phyloP scores from a whole-genome alignment of 2,113 vertebrate species.

The Hassar affinis region DNA sequence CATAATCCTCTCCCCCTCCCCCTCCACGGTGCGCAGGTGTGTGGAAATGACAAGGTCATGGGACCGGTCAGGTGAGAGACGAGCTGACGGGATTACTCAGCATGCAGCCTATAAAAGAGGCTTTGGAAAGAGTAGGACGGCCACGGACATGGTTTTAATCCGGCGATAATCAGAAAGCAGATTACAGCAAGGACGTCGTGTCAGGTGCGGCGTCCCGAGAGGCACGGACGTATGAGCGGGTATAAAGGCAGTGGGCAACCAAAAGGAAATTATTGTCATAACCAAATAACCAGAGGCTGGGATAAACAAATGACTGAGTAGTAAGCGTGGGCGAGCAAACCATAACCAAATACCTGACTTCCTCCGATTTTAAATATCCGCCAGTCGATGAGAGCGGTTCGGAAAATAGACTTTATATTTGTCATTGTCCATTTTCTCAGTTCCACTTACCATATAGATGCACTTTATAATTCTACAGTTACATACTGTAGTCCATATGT shows the following conservation, averaged over 20 bases:
- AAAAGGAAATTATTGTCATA: neutral
- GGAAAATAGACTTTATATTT: neutral
- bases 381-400: neutral
- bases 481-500: too few relatives aligned
- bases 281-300: neutral
- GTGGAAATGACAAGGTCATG: neutral
- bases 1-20: conserved; percentile 11
- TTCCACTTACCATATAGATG: too few relatives aligned
- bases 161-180: conserved; percentile 22
- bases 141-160: conserved; percentile 11
- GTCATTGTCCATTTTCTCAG: too few relatives aligned
- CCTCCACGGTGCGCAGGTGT: conserved; percentile 10
- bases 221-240: neutral
- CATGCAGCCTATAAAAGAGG: conserved; percentile 14
- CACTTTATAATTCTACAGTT: too few relatives aligned
- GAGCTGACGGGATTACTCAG: conserved; percentile 26
- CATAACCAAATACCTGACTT: conserved; percentile 6
- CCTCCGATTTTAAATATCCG: neutral
- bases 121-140: conserved; percentile 18
- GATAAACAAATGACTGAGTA: conserved; percentile 1
- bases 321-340: neutral
- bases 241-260: neutral
- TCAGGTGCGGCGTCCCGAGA: neutral
- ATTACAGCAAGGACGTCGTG: neutral
- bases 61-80: conserved; percentile 20